Conservation (phyloP, 1,140 invertebrate species). For the Tigriopus japonicus region DNA sequence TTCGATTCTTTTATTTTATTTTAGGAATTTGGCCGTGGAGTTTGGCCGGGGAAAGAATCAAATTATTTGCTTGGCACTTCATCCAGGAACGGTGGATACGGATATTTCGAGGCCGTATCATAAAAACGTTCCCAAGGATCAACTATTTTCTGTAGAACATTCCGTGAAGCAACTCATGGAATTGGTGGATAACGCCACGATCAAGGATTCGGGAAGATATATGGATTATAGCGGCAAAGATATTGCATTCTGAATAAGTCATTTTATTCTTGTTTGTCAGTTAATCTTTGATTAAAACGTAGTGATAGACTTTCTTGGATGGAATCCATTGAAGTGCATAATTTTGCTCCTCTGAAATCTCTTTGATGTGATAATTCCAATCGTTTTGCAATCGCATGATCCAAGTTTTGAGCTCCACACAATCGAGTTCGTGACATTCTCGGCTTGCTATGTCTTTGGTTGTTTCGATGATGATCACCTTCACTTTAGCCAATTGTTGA, state of each 20-base stretch:
- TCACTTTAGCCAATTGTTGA: no score
- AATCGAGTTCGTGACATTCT: no score
- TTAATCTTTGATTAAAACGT: no score
- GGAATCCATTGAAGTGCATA: no score
- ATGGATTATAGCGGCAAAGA: conserved; percentile 20
- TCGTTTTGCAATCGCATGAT: no score
- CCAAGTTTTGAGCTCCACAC: no score
- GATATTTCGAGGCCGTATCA: conserved; percentile 24
- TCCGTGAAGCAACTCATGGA: conserved; percentile 21
- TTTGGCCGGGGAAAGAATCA: conserved; percentile 22
- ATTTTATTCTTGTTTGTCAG: no score
- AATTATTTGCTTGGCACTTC: conserved; percentile 23
- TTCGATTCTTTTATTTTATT: neutral
- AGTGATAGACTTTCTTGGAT: no score
- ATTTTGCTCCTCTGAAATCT: no score
- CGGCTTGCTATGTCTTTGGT: no score
- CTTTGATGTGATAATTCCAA: no score
- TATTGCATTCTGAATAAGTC: conserved; percentile 19
- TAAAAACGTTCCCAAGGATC: conserved; percentile 22
- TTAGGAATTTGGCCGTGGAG: conserved; percentile 22
- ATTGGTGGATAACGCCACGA: conserved; percentile 22
- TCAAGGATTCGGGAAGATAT: conserved; percentile 23
- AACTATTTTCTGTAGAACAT: conserved; percentile 22
- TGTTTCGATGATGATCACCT: no score
- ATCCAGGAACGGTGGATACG: conserved; percentile 24